Conservation (phyloP, 2,888 invertebrate species). For the Taphrorychus bicolor region DNA sequence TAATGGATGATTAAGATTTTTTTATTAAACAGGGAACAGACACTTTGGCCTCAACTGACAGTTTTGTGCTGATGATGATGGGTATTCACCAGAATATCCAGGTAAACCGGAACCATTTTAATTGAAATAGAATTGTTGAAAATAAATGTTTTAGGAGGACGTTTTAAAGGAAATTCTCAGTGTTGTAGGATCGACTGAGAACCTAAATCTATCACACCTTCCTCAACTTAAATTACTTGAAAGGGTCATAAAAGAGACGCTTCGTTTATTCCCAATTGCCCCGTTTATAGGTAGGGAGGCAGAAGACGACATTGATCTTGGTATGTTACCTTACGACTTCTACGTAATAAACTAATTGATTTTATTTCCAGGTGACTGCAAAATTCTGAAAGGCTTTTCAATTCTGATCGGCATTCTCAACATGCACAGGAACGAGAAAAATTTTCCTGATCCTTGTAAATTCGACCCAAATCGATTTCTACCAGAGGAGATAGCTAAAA, state of each 20-base stretch:
- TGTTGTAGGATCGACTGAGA: slow-evolving; percentile 59
- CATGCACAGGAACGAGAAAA: slow-evolving; percentile 58
- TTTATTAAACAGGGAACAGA: slow-evolving; percentile 49
- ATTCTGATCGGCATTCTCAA: slow-evolving; percentile 43
- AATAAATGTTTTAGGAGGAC: slow-evolving; percentile 54
- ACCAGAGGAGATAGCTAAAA: slow-evolving; percentile 59
- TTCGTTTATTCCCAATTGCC: no score
- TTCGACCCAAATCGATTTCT: slow-evolving; percentile 69
- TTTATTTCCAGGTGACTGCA: no score
- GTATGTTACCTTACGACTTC: no score
- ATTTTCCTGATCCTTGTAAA: slow-evolving; percentile 65
- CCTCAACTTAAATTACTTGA: slow-evolving; percentile 65
- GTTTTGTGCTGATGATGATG: slow-evolving; percentile 48
- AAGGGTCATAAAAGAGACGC: slow-evolving; percentile 65
- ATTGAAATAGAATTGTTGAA: no score
- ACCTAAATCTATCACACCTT: slow-evolving; percentile 62
- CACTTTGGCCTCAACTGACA: slow-evolving; percentile 47
- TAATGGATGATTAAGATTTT: no score
- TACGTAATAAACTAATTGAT: no score
- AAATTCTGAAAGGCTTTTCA: slow-evolving; percentile 42
- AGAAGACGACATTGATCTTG: no score
- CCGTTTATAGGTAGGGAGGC: no score
- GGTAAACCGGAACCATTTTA: no score
- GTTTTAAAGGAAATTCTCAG: slow-evolving; percentile 58
- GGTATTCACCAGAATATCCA: slow-evolving; percentile 50